Conservation (phyloP, 2,113 vertebrate species). For the Oncorhynchus masou region DNA sequence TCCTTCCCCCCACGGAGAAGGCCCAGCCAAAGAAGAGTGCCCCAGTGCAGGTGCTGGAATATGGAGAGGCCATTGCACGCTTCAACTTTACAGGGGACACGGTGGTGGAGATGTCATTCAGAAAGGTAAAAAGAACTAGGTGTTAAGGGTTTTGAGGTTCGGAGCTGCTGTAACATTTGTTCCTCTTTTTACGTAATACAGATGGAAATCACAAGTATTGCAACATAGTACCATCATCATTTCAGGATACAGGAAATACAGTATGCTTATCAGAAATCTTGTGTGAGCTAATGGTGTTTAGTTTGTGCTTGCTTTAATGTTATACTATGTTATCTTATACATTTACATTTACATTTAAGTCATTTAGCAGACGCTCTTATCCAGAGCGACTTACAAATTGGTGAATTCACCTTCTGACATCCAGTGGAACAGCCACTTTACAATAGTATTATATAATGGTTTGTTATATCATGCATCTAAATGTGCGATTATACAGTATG, state of each 20-base stretch:
- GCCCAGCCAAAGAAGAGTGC: slow-evolving; percentile 88
- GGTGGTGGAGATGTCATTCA: slow-evolving; percentile 96
- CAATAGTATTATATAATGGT: no score
- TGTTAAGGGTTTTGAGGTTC: background rate
- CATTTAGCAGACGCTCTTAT: no score
- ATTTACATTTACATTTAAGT: no score
- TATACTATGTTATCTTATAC: no score
- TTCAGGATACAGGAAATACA: no score
- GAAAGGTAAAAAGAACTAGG: slow-evolving; percentile 63
- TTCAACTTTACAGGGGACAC: slow-evolving; percentile 96
- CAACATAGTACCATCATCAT: background rate
- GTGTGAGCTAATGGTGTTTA: background rate
- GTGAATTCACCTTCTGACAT: no score
- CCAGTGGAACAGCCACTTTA: no score
- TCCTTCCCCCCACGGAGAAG: slow-evolving; percentile 92
- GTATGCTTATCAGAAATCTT: background rate
- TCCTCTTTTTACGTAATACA: background rate
- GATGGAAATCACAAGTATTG: background rate
- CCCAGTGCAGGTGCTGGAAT: slow-evolving; percentile 91
- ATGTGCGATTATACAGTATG: background rate
- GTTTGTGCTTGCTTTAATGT: background rate
- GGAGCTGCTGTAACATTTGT: background rate
- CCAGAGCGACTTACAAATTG: no score
- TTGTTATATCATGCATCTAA: background rate
- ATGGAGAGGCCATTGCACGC: slow-evolving; percentile 92